phyloP scores from a whole-genome alignment of 2,113 vertebrate genomes.

The Galbula dea region DNA sequence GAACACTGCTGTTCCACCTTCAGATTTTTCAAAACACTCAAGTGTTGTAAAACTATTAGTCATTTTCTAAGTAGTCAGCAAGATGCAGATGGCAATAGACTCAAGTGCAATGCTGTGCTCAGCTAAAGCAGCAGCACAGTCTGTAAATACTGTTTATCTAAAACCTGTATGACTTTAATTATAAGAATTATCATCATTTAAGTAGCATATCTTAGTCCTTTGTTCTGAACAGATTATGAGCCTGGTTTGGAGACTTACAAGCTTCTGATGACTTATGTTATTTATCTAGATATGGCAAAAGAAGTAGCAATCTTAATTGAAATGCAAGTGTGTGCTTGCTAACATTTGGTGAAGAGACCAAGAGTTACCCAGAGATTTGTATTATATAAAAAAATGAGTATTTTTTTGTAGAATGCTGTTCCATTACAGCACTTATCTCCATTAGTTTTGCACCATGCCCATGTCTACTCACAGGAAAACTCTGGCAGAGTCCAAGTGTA shows the following conservation, averaged over 20 bases:
- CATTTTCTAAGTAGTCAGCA: not conserved
- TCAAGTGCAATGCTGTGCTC: not conserved
- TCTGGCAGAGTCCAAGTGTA: not conserved
- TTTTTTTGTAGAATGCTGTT: not conserved
- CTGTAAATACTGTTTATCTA: not conserved
- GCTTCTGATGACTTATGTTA: not conserved
- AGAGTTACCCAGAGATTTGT: not conserved
- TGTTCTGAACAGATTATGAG: not conserved
- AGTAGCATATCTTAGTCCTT: rapidly evolving
- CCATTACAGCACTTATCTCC: not conserved
- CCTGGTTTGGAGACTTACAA: not conserved
- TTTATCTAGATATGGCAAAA: not conserved
- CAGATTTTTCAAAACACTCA: not conserved
- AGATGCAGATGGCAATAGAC: not conserved
- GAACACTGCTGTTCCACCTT: not conserved
- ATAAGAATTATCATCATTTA: not conserved
- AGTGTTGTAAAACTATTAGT: not conserved
- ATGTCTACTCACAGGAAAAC: not conserved
- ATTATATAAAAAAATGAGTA: not conserved
- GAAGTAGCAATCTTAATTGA: not conserved
- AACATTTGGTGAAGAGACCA: not conserved
- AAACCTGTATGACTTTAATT: not conserved
- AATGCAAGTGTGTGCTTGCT: not conserved
- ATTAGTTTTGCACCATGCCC: not conserved
- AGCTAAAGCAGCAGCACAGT: not conserved